Evolutionary conservation across 2,797 vertebrate genomes (phyloP), one percentile per base, ranked within the genome.

Genomic region (Enteromius thamalakanensis): DNA sequence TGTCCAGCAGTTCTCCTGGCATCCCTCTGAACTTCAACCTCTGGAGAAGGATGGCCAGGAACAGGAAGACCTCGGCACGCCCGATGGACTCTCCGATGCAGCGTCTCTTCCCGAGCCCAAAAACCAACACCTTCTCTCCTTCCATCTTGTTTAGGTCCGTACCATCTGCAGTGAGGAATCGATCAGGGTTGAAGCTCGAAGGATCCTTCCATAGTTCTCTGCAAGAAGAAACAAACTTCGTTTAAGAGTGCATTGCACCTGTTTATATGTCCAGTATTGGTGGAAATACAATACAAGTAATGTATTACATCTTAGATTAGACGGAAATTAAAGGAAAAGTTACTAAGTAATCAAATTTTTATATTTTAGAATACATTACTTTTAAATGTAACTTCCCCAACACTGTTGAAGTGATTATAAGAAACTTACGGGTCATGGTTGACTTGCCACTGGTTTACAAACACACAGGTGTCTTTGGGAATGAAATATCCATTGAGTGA

Each of bases 391-490:
- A 2, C 15, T 51, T 17, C 5, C 15, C 15, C 15, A 19, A 51
- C 49, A 51, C 17, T 19, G 8, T 58, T 58, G 11, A 23, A 10
- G 55, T 29, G 8, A 49, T 67, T 19, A 23, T 4, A 17, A 26
- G 69, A n/a, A 62, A 88, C 97, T 97, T 94, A 99, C 98, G 92
- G 91, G 19, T 99, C 96, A 0, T 97, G 97, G 90, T 99, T 99
- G 87, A 96, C 91, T 83, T 99, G 97, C 97, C 97, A 99, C 91
- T 98, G 98, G 92, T 98, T 99, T 89, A 99, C 88, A 84, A 99
- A 97, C 85, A 99, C 91, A 1, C 97, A 99, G 1, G 92, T 94
- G 84, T 96, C 93, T 91, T 97, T 97, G 9, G 97, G 97, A 87
- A 99, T 97, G 89, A 95, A 98, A 86, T 91, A 98, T 53, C 96